Conservation (phyloP, 2,888 invertebrate genomes). For the Dastarcus helophoroides region DNA sequence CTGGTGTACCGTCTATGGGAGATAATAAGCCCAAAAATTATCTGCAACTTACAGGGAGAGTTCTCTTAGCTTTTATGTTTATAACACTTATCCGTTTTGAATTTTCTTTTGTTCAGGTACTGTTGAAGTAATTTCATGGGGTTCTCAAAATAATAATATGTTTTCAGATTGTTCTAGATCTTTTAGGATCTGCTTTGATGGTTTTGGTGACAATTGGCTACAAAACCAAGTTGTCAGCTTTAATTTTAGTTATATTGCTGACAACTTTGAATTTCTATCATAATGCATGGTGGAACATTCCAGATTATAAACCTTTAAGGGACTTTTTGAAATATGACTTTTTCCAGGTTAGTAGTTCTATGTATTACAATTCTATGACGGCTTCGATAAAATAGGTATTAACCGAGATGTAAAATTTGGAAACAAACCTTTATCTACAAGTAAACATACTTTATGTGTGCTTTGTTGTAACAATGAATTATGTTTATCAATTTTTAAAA, state of each 20-base stretch:
- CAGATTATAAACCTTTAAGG: constrained; percentile 87
- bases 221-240: constrained; percentile 95
- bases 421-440: too few relatives aligned
- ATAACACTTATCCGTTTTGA: constrained; percentile 92
- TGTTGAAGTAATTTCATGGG: constrained; percentile 14
- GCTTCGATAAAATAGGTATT: too few relatives aligned
- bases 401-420: too few relatives aligned
- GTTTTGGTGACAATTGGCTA: constrained; percentile 92
- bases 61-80: constrained; percentile 97
- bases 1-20: constrained; percentile 83
- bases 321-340: constrained; percentile 99
- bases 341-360: constrained; percentile 86
- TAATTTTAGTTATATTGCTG: constrained; percentile 83
- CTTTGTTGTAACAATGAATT: too few relatives aligned
- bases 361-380: too few relatives aligned
- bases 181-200: constrained; percentile 90
- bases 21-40: constrained; percentile 97
- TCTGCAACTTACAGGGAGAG: constrained; percentile 88
- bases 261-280: constrained; percentile 88
- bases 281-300: constrained; percentile 98
- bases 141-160: constrained; percentile 4
- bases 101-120: constrained; percentile 73
- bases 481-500: too few relatives aligned
- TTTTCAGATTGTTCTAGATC: constrained; percentile 73
- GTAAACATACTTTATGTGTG: too few relatives aligned